Evolutionary conservation across 2,888 invertebrate genomes (phyloP).

Genomic region (Idaea aversata): DNA sequence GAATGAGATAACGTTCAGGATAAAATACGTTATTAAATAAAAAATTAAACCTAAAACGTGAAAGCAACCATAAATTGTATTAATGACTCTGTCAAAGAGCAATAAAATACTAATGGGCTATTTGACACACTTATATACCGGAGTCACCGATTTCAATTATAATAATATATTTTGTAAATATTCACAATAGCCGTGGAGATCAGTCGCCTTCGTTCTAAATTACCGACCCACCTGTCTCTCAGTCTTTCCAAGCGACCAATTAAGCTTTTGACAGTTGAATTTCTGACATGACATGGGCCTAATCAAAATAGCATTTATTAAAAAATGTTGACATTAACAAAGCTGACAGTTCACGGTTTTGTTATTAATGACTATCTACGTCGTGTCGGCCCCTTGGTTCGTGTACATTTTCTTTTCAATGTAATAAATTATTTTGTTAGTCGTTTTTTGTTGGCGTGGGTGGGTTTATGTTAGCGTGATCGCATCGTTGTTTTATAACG

Average conservation of each 20-base stretch:
- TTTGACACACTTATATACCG: constrained; percentile 31
- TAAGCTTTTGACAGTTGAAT: constrained; percentile 80
- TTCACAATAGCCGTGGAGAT: constrained; percentile 23
- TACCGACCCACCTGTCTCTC: constrained; percentile 53
- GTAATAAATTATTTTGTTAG: constrained; percentile 68
- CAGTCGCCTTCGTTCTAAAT: constrained; percentile 38
- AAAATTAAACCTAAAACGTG: constrained; percentile 21
- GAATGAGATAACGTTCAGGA: constrained; percentile 20
- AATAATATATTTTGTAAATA: constrained; percentile 23
- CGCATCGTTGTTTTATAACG: constrained; percentile 61
- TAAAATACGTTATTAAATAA: constrained; percentile 24
- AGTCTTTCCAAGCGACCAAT: constrained; percentile 74
- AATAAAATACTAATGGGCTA: constrained; percentile 29
- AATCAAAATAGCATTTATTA: constrained; percentile 81
- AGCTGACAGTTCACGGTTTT: constrained; percentile 77
- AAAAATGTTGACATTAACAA: constrained; percentile 74
- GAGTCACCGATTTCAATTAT: constrained; percentile 28
- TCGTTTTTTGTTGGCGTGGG: constrained; percentile 56
- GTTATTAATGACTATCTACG: constrained; percentile 70
- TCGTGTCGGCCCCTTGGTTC: constrained; percentile 48
- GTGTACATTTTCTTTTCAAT: constrained; percentile 57
- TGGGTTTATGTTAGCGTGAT: constrained; percentile 57
- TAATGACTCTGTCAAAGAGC: constrained; percentile 26
- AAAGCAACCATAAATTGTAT: constrained; percentile 26
- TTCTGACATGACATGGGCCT: constrained; percentile 81